Percentiles rank a stretch among this genome's conserved stretches.
phyloP scores from a whole-genome alignment of 1,140 invertebrate species.

The Plutomurus gul region DNA sequence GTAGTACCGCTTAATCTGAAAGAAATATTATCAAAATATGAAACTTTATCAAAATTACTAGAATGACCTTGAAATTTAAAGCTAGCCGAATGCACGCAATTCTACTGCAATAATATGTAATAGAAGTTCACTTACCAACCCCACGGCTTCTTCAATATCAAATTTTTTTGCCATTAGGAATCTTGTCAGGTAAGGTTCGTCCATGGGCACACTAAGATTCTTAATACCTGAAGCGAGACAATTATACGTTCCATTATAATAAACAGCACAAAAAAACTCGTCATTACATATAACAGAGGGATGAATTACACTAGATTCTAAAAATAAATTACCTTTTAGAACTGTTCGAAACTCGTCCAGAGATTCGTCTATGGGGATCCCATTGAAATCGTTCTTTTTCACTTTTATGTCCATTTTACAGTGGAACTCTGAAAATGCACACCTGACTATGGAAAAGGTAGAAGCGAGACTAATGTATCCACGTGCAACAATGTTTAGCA shows the following conservation, averaged over 20 bases:
- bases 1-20: background rate
- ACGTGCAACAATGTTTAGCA: too few species aligned
- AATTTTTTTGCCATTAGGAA: background rate
- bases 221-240: background rate
- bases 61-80: too few species aligned
- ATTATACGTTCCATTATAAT: background rate
- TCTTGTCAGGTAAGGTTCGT: background rate
- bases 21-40: background rate
- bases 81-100: too few species aligned
- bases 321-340: background rate
- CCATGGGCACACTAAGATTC: background rate
- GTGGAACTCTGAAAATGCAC: too few species aligned
- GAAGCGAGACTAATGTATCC: too few species aligned
- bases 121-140: background rate
- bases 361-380: background rate
- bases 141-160: background rate
- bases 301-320: too few species aligned
- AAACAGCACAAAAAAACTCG: background rate
- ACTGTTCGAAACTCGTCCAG: background rate
- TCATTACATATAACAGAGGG: too few species aligned
- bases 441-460: too few species aligned
- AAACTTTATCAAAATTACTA: too few species aligned
- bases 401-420: too few species aligned
- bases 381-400: background rate
- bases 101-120: too few species aligned